Base-by-base conservation (phyloP, 2,888 invertebrate genomes). In the Epirrhoe alternata region DNA sequence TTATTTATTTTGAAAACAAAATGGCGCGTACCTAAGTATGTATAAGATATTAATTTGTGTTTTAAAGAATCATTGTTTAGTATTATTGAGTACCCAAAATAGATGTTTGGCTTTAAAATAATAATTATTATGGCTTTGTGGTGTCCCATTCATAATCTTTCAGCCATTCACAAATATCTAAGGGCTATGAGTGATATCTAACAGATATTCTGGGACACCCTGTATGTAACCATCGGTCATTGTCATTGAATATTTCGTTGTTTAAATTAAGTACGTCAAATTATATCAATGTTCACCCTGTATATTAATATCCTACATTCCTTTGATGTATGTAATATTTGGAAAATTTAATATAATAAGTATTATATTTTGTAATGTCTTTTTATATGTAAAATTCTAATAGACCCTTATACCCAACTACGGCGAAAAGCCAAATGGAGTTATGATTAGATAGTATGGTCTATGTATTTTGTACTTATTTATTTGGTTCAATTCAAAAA, bases 311-410 rank as follows among this genome's bases (percentile, higher is more conserved):
- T 51, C 38, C 38, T 58, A 86, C 89, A 89, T 89, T 89, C 89
- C 89, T 84, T 85, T 71, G 78, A 81, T 85, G 85, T 84, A 84
- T 84, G 84, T 86, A 79, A 82, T 83, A 80, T 84, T 82, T 83
- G 81, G 77, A 83, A 82, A 82, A 81, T 79, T 78, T 85, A 87
- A 87, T 85, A 86, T 78, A 57, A 57, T 57, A 86, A 77, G 81
- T 77, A 82, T 68, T 86, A 88, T 90, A 89, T 89, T 89, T 89
- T 88, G 82, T 78, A 85, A 72, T 62, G 17, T 57, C 65, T 71
- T 74, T 73, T 60, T 24, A 63, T 56, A 51, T n/a, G 51, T 42
- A 47, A 38, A 5, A 8, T 54, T 24, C 3, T 24, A 24, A 24
- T 24, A 24, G 24, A 3, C 24, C 24, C 24, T 24, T 24, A 2